Conservation (phyloP, 1,140 invertebrate genomes). For the Brachionus paranguensis region DNA sequence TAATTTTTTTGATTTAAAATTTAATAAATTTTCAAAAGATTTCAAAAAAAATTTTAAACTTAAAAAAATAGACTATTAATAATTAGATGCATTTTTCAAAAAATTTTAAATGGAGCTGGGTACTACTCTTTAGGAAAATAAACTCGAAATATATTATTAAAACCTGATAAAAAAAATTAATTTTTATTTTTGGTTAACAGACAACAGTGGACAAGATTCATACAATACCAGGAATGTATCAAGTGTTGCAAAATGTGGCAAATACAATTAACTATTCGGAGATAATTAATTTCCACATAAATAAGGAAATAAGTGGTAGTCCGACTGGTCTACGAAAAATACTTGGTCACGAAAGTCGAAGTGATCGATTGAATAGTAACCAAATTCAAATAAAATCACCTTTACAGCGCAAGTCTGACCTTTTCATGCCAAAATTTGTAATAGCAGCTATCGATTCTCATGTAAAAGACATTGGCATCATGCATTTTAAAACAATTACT, state of each 20-base stretch:
- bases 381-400: slow-evolving; percentile 3
- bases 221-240: slow-evolving; percentile 32
- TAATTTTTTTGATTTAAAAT: too few relatives aligned
- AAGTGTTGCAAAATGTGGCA: not conserved
- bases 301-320: not conserved
- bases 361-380: not conserved
- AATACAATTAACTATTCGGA: slow-evolving; percentile 18
- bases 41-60: too few relatives aligned
- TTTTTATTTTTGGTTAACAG: not conserved
- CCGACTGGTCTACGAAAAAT: slow-evolving; percentile 13
- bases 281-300: not conserved
- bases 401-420: slow-evolving; percentile 8
- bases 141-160: too few relatives aligned
- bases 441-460: slow-evolving; percentile 17
- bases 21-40: too few relatives aligned
- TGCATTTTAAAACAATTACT: not conserved
- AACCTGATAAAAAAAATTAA: not conserved
- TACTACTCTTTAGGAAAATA: too few relatives aligned
- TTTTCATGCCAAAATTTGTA: not conserved
- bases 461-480: slow-evolving; percentile 4
- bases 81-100: too few relatives aligned
- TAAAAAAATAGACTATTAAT: too few relatives aligned
- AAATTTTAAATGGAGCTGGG: too few relatives aligned
- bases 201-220: slow-evolving; percentile 4
- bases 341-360: not conserved